phyloP scores from a whole-genome alignment of 2,888 invertebrate genomes.

The Drosophila meridionalis region DNA sequence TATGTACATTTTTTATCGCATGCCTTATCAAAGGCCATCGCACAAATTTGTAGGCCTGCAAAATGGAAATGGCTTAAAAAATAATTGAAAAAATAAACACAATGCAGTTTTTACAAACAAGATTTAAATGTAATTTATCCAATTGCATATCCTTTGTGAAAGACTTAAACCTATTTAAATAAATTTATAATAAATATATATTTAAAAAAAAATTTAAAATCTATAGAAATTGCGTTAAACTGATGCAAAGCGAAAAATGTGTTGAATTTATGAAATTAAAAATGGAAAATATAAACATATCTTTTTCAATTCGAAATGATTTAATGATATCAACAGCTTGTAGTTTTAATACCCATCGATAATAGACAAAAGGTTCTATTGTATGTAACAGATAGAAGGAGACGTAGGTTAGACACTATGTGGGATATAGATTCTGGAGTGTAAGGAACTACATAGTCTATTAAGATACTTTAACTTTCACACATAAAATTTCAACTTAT shows the following conservation, averaged over 20 bases:
- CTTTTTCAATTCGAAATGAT: neutral
- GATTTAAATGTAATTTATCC: neutral
- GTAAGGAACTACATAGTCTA: too few relatives aligned
- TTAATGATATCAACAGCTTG: neutral
- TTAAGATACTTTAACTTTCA: too few relatives aligned
- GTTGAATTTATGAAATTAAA: neutral
- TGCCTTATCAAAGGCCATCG: conserved; percentile 13
- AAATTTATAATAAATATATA: neutral
- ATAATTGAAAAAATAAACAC: neutral
- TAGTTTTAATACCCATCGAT: neutral
- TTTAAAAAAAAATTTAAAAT: neutral
- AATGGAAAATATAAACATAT: neutral
- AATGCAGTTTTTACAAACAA: neutral
- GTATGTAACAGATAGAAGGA: neutral
- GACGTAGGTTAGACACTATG: neutral
- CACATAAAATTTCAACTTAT: too few relatives aligned
- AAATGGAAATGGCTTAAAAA: conserved; percentile 3
- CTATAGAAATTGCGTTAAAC: neutral
- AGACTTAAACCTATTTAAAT: neutral
- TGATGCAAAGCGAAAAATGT: neutral
- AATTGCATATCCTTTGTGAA: neutral
- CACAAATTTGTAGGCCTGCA: neutral
- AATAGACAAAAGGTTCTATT: too few relatives aligned
- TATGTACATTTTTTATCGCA: conserved; percentile 25
- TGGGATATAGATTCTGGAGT: too few relatives aligned